phyloP scores from a whole-genome alignment of 2,113 vertebrate genomes.

The Shinisaurus crocodilurus region DNA sequence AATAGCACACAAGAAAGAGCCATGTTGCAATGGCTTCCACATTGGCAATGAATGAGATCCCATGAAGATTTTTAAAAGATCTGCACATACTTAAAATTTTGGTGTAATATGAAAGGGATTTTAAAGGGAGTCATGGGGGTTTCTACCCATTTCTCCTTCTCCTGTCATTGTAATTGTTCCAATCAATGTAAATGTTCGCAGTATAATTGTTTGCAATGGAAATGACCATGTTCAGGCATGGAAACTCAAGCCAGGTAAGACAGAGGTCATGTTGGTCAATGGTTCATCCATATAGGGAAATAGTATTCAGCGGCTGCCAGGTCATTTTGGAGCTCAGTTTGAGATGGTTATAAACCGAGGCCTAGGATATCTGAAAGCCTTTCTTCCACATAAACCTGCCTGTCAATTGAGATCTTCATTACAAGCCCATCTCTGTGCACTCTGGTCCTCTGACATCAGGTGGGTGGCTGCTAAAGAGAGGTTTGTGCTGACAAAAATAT shows the following conservation, averaged over 20 bases:
- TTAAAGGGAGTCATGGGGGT: neutral
- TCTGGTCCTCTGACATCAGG: neutral
- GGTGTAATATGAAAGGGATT: neutral
- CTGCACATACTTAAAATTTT: neutral
- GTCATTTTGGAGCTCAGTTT: neutral
- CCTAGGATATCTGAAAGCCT: neutral
- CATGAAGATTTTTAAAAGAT: neutral
- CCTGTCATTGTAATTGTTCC: no score
- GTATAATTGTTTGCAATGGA: no score
- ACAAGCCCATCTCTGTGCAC: neutral
- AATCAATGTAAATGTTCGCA: no score
- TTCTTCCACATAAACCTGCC: neutral
- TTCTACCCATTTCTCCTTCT: neutral
- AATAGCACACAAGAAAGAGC: neutral
- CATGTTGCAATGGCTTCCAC: neutral
- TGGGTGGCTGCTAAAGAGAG: neutral
- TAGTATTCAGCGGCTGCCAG: neutral
- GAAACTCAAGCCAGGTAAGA: no score
- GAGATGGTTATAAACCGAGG: neutral
- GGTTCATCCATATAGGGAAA: neutral
- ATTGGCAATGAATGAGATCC: neutral
- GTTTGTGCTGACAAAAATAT: neutral
- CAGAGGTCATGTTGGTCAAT: neutral
- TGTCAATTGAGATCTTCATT: neutral
- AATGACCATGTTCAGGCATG: no score